Evolutionary conservation across 2,888 invertebrate species (phyloP).

Genomic region (Clusia tigrina): DNA sequence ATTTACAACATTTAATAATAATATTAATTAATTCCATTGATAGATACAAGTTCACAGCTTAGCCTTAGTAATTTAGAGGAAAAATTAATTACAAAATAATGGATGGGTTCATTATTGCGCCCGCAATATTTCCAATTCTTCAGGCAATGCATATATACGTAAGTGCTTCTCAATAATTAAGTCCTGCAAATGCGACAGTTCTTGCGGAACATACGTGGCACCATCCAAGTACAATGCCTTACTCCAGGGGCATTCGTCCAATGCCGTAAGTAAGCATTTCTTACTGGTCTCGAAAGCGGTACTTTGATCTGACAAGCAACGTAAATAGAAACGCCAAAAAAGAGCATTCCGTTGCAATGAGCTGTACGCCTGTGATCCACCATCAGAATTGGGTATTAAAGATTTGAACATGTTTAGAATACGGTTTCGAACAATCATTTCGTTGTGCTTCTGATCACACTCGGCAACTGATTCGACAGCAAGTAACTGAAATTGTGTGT

Average conservation of each 20-base stretch:
- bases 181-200: conserved; percentile 75
- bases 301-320: conserved; percentile 65
- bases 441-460: conserved; percentile 39
- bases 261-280: conserved; percentile 66
- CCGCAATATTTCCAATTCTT: conserved; percentile 75
- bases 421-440: conserved; percentile 50
- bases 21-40: no score
- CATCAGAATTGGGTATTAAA: conserved; percentile 38
- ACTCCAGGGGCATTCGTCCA: conserved; percentile 73
- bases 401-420: conserved; percentile 53
- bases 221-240: conserved; percentile 74
- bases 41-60: no score
- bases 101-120: no score
- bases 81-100: neutral
- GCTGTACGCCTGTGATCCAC: conserved; percentile 35
- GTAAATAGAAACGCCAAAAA: conserved; percentile 72
- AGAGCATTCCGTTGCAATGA: conserved; percentile 63
- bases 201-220: conserved; percentile 71
- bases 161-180: conserved; percentile 78
- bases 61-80: no score
- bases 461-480: neutral
- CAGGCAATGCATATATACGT: conserved; percentile 77
- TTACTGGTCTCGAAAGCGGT: conserved; percentile 58
- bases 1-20: no score
- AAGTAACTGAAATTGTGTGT: no score